Evolutionary conservation across 2,888 invertebrate genomes (phyloP), one percentile per base, ranked within the genome.

Genomic region (Xestoiulus laeticollis): DNA sequence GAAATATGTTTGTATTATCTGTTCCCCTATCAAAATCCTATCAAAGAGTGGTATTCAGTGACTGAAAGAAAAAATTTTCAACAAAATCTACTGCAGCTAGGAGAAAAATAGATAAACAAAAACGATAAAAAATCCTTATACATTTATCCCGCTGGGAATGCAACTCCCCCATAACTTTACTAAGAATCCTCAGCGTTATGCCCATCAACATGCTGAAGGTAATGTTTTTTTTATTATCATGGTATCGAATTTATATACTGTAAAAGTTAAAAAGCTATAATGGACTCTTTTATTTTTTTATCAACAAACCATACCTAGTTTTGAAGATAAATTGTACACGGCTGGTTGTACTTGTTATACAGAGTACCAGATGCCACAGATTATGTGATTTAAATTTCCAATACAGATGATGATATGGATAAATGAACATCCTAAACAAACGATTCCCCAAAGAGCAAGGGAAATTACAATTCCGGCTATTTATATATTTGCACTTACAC

Each of bases 211-310:
- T 68, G 4, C 22, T 22, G 22, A 22, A 22, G 59, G 59, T 68
- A 68, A 68, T 68, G 59, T 22, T 68, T 68, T 68, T 68, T 68
- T 68, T 68, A 68, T 22, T 68, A 68, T 68, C 26, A 68, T 68
- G 59, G 59, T 10, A 1, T 22, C 22, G 22, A 68, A 68, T 68
- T 68, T 26, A 68, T 68, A 68, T 68, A 22, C 22, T 19, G 22
- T 68, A 68, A 68, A 22, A 68, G 53, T n/a, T n/a, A 53, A 53
- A 16, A 53, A n/a, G 59, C 19, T 59, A n/a, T n/a, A n/a, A 59
- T 59, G 59, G n/a, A 59, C n/a, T 59, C 59, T n/a, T n/a, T n/a
- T n/a, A n/a, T n/a, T n/a, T n/a, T 59, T n/a, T 59, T n/a, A 59
- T 59, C 59, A 19, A 59, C 59, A n/a, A 6, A 6, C 6, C n/a